Base-by-base conservation (phyloP, 2,888 invertebrate genomes). In the Agrotis exclamationis region DNA sequence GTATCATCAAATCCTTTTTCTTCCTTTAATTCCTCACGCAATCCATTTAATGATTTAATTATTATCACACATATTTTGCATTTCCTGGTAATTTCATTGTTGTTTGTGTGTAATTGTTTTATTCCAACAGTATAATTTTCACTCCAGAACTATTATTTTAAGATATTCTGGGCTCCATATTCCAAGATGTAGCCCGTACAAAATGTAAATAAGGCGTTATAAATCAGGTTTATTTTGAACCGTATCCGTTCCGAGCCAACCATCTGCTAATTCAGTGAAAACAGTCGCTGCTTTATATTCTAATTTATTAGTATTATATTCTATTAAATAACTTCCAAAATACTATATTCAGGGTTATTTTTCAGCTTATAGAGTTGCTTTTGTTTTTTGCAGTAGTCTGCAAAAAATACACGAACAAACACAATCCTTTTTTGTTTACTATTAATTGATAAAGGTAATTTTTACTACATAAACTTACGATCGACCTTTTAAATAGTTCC, bases 221-320 rank as follows among this genome's bases (percentile, higher is more conserved):
- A 93, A 93, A 93, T 93, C 89, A 88, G 81, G 83, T 87, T 89
- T 84, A 86, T 80, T 81, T 82, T 83, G 84, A 87, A 88, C 86
- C 80, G 87, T 86, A 77, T 80, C 83, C 83, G 76, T 67, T 71
- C 57, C 53, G 63, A 71, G 76, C 69, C 80, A 70, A 89, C 90
- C 93, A 93, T 93, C 93, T 93, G 94, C 89, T 93, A 91, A 92
- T 92, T 90, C 89, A 87, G 88, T 88, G 86, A 86, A 90, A 89
- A 88, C 89, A 85, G 82, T 85, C 76, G 71, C 77, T 69, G 76
- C 70, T 81, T 82, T 85, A 83, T 79, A 85, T 84, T 78, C n/a
- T 65, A 81, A 82, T 83, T 80, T 80, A 67, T 68, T 75, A 67
- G 50, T 73, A 65, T 68, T 60, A 68, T 72, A 76, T 69, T 72